Evolutionary conservation across 2,888 invertebrate genomes (phyloP), one percentile per base, ranked within the genome.

Genomic region (Volucella inflata): DNA sequence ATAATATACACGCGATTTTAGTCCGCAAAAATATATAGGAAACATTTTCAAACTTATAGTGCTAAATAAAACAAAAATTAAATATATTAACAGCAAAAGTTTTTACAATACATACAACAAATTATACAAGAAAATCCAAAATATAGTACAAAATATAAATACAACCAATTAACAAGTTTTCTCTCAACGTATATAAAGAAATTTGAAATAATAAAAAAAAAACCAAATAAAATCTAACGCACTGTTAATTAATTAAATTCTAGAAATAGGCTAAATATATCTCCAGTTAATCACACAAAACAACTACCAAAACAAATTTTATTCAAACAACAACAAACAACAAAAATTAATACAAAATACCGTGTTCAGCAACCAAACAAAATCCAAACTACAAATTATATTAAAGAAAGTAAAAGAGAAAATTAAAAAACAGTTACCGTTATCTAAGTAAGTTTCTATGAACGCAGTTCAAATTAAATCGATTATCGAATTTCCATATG

Each of bases 301-400:
- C 46, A 87, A 87, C 72, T 81, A 84, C 83, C 87, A 87, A 88
- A 87, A 87, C 60, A 87, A 75, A 77, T 84, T 84, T 85, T 75
- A 80, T 75, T 83, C 77, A 79, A 75, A 67, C 71, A 85, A 85
- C 84, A 87, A 82, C 80, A 81, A 87, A 87, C 68, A 85, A 87
- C 30, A 30, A 30, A 30, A 30, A 87, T 83, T 71, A 87, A 67
- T 87, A 88, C 74, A 85, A 87, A 81, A 80, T 77, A 88, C 81
- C 87, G 87, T 84, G 87, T 84, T 77, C 83, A 87, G 87, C 87
- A 87, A 87, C 87, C 82, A 88, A 87, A 75, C 64, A 87, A 48
- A 30, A 83, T 79, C 78, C 79, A 87, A 87, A 85, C 82, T 87
- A 78, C 85, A 87, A 79, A 87, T 60, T 77, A 75, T 75, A 82